Conservation (phyloP, 1,140 invertebrate genomes). For the Drosophila bipectinata region DNA sequence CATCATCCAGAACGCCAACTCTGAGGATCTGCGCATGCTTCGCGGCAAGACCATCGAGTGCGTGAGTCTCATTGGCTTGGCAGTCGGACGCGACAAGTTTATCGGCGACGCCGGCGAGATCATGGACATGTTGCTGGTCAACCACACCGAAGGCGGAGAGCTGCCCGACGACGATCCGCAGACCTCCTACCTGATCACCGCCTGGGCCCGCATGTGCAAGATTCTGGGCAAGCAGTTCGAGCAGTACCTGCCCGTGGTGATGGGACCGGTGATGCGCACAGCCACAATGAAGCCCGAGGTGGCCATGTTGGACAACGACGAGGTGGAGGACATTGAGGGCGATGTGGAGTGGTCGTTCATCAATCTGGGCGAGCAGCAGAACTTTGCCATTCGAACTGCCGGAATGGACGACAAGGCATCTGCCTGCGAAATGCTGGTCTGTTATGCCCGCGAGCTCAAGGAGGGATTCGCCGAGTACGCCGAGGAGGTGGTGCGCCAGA, state of each 20-base stretch:
- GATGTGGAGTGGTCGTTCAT: constrained; percentile 99
- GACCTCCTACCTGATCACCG: constrained; percentile 98
- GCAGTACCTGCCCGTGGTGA: constrained; percentile 98
- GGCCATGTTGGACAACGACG: constrained; percentile 96
- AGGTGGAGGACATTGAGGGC: constrained; percentile 92
- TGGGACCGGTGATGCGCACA: constrained; percentile 97
- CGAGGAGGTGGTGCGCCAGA: constrained; percentile 96
- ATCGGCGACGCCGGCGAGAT: constrained; percentile 96
- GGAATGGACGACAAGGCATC: constrained; percentile 99
- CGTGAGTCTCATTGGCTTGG: constrained; percentile 98
- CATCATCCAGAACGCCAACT: constrained; percentile 97
- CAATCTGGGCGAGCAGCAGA: constrained; percentile 97
- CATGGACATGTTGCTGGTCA: constrained; percentile 97
- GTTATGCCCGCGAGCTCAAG: constrained; percentile 98
- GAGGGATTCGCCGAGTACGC: constrained; percentile 97
- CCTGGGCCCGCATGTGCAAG: constrained; percentile 99
- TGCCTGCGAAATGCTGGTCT: constrained; percentile 99
- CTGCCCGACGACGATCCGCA: constrained; percentile 98
- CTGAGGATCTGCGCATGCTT: constrained; percentile 93
- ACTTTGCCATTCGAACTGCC: constrained; percentile 95
- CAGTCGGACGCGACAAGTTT: constrained; percentile 98
- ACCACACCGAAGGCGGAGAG: constrained; percentile 91
- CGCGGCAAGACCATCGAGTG: constrained; percentile 99
- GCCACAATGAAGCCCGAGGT: constrained; percentile 99
- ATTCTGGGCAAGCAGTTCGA: constrained; percentile 98